These are phyloP conservation scores for Parasteatoda tepidariorum DNA, from an alignment of 1,140 invertebrate genomes.

Conservation along the genomic window DNA sequence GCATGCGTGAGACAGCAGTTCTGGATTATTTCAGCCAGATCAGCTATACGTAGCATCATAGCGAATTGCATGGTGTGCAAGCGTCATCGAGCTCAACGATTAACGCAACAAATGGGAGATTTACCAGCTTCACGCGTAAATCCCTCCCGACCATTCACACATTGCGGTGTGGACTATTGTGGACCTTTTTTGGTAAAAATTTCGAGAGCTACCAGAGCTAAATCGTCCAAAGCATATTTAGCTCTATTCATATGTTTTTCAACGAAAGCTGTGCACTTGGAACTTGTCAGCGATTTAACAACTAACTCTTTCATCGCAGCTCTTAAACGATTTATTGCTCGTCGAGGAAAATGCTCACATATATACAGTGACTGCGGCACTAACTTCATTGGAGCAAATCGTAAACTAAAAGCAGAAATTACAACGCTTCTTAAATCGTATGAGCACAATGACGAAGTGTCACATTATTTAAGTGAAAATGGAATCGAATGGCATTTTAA, in stretches of 20 bases:
- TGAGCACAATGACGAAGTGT: background rate
- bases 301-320: constrained; percentile 63
- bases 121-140: background rate
- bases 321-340: constrained; percentile 63
- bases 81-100: background rate
- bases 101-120: constrained; percentile 6
- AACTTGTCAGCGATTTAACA: constrained; percentile 51
- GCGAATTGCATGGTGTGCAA: background rate
- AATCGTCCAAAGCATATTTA: constrained; percentile 4
- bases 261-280: constrained; percentile 61
- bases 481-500: constrained; percentile 68
- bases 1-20: background rate
- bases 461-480: constrained; percentile 14
- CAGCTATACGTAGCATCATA: background rate
- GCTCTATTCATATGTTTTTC: constrained; percentile 58
- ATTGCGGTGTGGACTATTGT: constrained; percentile 3
- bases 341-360: constrained; percentile 62
- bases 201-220: background rate
- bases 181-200: background rate
- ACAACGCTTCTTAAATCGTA: background rate
- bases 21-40: background rate
- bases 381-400: constrained; percentile 15
- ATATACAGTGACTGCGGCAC: constrained; percentile 60
- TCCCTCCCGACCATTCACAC: background rate
- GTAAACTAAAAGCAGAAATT: background rate